These are phyloP conservation scores for Aplidium turbinatum DNA, from an alignment of 23 tunicate genomes.

Conservation along the genomic window DNA sequence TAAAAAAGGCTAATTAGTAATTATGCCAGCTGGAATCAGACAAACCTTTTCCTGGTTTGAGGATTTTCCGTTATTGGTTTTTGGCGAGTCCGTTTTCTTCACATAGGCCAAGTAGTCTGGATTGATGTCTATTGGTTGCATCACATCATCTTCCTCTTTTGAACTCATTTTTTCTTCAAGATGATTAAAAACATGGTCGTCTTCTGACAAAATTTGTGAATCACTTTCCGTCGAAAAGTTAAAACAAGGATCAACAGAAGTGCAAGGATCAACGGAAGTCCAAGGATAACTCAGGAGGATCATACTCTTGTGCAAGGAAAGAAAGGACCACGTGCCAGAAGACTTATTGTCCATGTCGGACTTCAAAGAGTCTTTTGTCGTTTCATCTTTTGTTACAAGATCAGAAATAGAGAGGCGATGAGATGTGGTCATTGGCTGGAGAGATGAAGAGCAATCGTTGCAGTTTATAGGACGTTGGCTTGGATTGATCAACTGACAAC, in stretches of 20 bases:
- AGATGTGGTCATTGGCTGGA: no score
- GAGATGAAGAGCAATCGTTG: background rate
- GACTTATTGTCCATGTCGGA: background rate
- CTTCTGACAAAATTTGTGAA: background rate
- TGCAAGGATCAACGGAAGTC: background rate
- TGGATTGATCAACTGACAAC: conserved; percentile 27
- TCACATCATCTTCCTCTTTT: no score
- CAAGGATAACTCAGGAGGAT: background rate
- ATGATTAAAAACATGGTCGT: background rate
- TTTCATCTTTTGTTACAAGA: background rate
- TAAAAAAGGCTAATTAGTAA: no score
- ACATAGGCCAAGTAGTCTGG: conserved; percentile 59
- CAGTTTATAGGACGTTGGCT: no score
- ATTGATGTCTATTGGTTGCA: no score
- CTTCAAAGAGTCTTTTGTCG: background rate
- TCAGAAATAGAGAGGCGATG: background rate
- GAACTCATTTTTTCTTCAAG: no score
- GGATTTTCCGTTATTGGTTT: no score
- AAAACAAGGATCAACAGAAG: background rate
- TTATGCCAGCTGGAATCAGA: no score
- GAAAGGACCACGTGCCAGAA: background rate
- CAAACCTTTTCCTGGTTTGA: no score
- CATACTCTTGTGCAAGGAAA: background rate
- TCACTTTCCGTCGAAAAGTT: background rate
- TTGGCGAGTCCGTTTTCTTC: conserved; percentile 22